Evolutionary conservation across 2,113 vertebrate genomes (phyloP).

Genomic region (Oreotrochilus melanogaster): DNA sequence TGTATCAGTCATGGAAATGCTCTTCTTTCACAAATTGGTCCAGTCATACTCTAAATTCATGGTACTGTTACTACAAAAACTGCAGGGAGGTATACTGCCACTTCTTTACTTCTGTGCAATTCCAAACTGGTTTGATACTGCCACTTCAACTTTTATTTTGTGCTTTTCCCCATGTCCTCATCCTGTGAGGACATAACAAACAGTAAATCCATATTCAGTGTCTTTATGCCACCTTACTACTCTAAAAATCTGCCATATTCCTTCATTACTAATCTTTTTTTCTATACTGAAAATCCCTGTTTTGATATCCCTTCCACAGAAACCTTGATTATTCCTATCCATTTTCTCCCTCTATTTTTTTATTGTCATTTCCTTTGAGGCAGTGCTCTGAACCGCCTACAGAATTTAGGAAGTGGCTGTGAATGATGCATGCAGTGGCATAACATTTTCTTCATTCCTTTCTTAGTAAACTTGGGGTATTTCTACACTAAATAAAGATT

Average conservation of each 20-base stretch:
- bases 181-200: neutral
- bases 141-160: neutral
- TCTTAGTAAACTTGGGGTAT: neutral
- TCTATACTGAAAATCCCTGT: neutral
- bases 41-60: neutral
- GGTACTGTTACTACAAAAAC: neutral
- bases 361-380: neutral
- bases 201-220: neutral
- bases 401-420: neutral
- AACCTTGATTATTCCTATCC: neutral
- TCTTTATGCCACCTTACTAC: neutral
- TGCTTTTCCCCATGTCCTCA: neutral
- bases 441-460: neutral
- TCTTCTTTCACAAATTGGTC: neutral
- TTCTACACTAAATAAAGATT: neutral
- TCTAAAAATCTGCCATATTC: neutral
- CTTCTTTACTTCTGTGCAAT: neutral
- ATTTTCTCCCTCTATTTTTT: neutral
- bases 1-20: neutral
- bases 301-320: neutral
- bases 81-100: neutral
- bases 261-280: neutral
- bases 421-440: neutral
- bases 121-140: neutral
- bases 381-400: neutral